phyloP scores from a whole-genome alignment of 2,888 invertebrate genomes.

The Drosophila acutilabella region DNA sequence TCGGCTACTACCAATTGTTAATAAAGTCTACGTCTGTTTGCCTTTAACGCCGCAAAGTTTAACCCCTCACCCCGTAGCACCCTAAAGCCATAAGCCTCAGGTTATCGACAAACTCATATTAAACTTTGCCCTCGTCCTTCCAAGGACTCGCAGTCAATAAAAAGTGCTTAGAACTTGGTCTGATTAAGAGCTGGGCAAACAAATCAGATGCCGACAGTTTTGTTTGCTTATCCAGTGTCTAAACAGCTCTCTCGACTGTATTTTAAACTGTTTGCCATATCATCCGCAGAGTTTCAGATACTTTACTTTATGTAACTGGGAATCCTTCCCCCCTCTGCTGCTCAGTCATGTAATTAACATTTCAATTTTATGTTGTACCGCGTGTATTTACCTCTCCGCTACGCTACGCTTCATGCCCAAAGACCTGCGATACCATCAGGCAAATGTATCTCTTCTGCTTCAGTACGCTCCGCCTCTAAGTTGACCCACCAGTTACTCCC shows the following conservation, averaged over 20 bases:
- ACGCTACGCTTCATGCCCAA: slow-evolving; percentile 9
- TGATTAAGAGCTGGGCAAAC: slow-evolving; percentile 79
- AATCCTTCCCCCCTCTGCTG: slow-evolving; percentile 8
- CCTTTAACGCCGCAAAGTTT: slow-evolving; percentile 58
- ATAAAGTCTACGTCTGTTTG: slow-evolving; percentile 60
- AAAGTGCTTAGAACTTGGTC: slow-evolving; percentile 58
- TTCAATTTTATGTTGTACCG: slow-evolving; percentile 61
- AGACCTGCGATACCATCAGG: slow-evolving; percentile 35
- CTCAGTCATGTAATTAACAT: slow-evolving; percentile 72
- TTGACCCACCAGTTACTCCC: slow-evolving; percentile 11
- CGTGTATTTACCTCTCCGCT: slow-evolving; percentile 28
- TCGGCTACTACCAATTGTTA: slow-evolving; percentile 40
- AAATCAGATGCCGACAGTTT: slow-evolving; percentile 59
- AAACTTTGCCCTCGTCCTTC: slow-evolving; percentile 35
- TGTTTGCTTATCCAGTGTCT: slow-evolving; percentile 77
- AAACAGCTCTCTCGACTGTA: slow-evolving; percentile 71
- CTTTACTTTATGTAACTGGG: slow-evolving; percentile 1
- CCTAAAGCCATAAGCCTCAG: slow-evolving; percentile 20
- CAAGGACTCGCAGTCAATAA: slow-evolving; percentile 40
- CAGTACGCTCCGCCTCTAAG: slow-evolving; percentile 36
- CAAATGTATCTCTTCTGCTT: slow-evolving; percentile 75
- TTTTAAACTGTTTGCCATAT: slow-evolving; percentile 74
- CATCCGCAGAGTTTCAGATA: slow-evolving; percentile 3
- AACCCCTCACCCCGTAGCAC: slow-evolving; percentile 35
- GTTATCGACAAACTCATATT: slow-evolving; percentile 54